Percentiles rank a stretch among this genome's conserved stretches.
Evolutionary conservation across 2,797 vertebrate species (phyloP).

Genomic region (Pangasius larnaudii): DNA sequence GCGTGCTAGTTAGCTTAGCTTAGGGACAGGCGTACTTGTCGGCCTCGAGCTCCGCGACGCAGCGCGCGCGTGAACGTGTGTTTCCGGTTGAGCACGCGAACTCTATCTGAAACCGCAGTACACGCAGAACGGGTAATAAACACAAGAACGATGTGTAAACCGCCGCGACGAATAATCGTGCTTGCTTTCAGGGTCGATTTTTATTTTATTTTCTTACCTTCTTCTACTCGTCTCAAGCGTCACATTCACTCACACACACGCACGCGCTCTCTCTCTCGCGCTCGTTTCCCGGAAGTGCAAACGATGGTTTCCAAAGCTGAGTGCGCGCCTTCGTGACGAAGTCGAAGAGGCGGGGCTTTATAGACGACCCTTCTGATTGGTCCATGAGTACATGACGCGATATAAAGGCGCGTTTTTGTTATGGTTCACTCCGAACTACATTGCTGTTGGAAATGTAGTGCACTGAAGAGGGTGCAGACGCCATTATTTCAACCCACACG

Average conservation of each 20-base stretch:
- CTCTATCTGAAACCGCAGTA: background rate
- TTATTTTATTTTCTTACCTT: background rate
- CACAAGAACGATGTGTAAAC: background rate
- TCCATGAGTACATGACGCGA: background rate
- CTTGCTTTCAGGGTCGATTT: too few relatives aligned
- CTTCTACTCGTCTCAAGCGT: conserved; percentile 16
- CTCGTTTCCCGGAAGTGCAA: conserved; percentile 51
- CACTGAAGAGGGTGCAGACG: background rate
- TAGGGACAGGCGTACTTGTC: conserved; percentile 42
- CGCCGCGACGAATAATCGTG: background rate
- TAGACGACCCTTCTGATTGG: conserved; percentile 38
- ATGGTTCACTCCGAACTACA: background rate
- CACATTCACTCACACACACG: conserved; percentile 8
- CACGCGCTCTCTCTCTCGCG: background rate
- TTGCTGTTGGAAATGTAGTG: background rate
- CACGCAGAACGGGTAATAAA: background rate
- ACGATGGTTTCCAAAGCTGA: conserved; percentile 13
- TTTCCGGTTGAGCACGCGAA: conserved; percentile 51
- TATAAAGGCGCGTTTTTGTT: conserved; percentile 40
- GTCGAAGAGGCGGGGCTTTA: conserved; percentile 36
- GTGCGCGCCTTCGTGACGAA: conserved; percentile 17
- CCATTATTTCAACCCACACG: background rate
- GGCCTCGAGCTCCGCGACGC: conserved; percentile 48
- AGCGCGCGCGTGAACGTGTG: conserved; percentile 46
- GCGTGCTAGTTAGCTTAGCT: conserved; percentile 17